Percentiles rank a stretch among this genome's conserved stretches.
Evolutionary conservation across 2,797 vertebrate species (phyloP).

Genomic region (Potorous gilbertii): DNA sequence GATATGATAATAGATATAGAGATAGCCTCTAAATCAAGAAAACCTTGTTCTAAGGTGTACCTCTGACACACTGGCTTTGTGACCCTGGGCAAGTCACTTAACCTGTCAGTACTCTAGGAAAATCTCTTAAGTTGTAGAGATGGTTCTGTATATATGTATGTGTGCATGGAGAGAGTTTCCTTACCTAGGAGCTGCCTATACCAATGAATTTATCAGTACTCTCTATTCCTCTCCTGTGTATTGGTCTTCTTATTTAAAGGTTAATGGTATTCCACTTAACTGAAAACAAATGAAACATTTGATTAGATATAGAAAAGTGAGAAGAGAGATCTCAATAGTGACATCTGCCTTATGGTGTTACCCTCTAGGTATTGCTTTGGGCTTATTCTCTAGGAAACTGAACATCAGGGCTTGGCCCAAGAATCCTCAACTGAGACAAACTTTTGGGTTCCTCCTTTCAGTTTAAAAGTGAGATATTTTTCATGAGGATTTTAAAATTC

Average conservation of each 20-base stretch:
- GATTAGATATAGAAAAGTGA: not conserved
- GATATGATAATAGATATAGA: no score
- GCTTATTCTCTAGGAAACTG: not conserved
- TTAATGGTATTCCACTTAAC: not conserved
- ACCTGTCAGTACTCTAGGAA: no score
- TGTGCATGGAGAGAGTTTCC: not conserved
- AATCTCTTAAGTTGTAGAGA: no score
- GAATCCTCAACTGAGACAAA: not conserved
- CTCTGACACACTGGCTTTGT: not conserved
- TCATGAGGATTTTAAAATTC: not conserved
- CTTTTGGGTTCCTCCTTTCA: not conserved
- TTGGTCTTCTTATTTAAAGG: not conserved
- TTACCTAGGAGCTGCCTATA: not conserved
- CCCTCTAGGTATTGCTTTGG: not conserved
- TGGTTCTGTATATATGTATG: no score
- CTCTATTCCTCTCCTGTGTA: no score
- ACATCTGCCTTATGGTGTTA: not conserved
- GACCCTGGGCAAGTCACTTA: not conserved
- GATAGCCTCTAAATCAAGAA: no score
- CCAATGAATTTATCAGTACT: not conserved
- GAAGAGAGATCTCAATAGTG: not conserved
- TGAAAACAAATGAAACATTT: not conserved
- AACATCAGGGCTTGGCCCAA: not conserved
- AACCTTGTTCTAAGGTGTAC: not conserved
- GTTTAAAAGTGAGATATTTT: not conserved